Evolutionary conservation across 2,113 vertebrate genomes (phyloP).

Genomic region (Callionymus lyra): DNA sequence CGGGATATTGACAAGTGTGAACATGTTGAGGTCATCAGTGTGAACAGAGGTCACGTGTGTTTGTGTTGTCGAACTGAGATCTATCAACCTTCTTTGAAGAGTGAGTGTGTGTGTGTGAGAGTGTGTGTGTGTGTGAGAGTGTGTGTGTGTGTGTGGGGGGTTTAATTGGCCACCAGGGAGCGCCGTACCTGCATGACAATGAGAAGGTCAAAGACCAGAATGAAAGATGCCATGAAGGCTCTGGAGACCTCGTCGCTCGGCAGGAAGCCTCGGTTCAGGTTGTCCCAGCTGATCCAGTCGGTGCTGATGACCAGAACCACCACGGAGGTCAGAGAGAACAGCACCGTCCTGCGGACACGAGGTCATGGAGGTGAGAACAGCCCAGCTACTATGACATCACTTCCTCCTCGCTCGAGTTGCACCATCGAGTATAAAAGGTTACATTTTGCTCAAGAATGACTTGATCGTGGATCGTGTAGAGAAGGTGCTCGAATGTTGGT

Average conservation of each 20-base stretch:
- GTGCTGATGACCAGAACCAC: slow-evolving; percentile 95
- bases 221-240: slow-evolving; percentile 96
- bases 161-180: slow-evolving; percentile 61
- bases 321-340: slow-evolving; percentile 86
- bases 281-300: slow-evolving; percentile 99
- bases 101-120: slow-evolving; percentile 11
- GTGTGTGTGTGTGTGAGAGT: too few species aligned
- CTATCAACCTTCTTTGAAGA: slow-evolving; percentile 53
- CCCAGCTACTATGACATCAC: too few species aligned
- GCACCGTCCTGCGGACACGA: slow-evolving; percentile 74
- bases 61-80: slow-evolving; percentile 27
- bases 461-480: too few species aligned
- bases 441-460: too few species aligned
- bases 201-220: slow-evolving; percentile 98
- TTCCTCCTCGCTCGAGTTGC: too few species aligned
- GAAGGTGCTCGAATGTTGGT: too few species aligned
- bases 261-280: slow-evolving; percentile 91
- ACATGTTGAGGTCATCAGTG: too few species aligned
- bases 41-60: slow-evolving; percentile 1
- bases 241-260: slow-evolving; percentile 96
- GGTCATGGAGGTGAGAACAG: slow-evolving; percentile 2
- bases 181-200: slow-evolving; percentile 94
- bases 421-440: too few species aligned
- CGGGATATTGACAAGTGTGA: background rate
- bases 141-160: too few species aligned